A percentile compares a stretch with the other conserved stretches of the same genome.
These are phyloP conservation scores for Herpetotheres cachinnans DNA, from an alignment of 2,113 vertebrate species.

Conservation along the genomic window DNA sequence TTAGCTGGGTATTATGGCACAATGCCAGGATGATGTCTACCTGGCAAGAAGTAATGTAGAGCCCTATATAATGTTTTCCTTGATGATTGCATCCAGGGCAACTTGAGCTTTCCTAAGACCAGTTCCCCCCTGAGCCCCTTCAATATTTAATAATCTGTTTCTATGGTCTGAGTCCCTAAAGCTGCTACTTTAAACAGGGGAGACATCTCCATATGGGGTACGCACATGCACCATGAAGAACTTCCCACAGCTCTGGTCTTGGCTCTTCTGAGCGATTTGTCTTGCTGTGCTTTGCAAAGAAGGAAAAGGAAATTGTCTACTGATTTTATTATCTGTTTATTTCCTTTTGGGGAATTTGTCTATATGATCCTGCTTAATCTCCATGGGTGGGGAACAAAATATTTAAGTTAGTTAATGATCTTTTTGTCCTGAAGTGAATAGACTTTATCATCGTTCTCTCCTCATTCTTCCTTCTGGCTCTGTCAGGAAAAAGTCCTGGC, in stretches of 20 bases:
- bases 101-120: neutral
- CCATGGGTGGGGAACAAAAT: conserved; percentile 17
- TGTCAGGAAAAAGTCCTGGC: neutral
- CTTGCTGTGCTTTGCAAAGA: neutral
- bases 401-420: conserved; percentile 17
- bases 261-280: neutral
- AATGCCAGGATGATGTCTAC: fast-evolving
- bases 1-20: neutral
- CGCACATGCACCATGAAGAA: fast-evolving
- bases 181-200: neutral
- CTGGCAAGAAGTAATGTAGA: neutral
- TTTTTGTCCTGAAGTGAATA: conserved; percentile 43
- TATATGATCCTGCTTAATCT: neutral
- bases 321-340: conserved; percentile 36
- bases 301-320: neutral
- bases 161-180: neutral
- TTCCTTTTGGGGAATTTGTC: conserved; percentile 3
- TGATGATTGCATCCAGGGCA: neutral
- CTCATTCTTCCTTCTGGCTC: neutral
- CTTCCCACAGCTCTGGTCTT: neutral
- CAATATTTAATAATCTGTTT: neutral
- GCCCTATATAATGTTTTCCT: neutral
- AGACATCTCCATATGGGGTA: neutral
- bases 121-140: neutral
- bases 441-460: neutral